phyloP scores from a whole-genome alignment of 2,113 vertebrate genomes.

The Nematolebias whitei region DNA sequence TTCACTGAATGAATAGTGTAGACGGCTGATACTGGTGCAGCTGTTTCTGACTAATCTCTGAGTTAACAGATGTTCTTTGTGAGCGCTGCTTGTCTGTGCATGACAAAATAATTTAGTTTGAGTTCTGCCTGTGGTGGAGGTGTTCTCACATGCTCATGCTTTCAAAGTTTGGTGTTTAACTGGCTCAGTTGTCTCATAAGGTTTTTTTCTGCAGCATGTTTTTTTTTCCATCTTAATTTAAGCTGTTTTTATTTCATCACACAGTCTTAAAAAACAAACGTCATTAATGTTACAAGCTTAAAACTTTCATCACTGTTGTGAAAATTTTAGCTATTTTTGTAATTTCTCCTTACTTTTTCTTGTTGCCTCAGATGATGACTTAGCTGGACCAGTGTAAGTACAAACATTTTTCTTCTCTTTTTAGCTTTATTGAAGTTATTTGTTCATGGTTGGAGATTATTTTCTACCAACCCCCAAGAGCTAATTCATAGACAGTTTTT shows the following conservation, averaged over 20 bases:
- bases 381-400: slow-evolving; percentile 96
- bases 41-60: slow-evolving; percentile 33
- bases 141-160: slow-evolving; percentile 12
- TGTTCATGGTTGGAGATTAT: slow-evolving; percentile 17
- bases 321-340: slow-evolving; percentile 60
- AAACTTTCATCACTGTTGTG: slow-evolving; percentile 33
- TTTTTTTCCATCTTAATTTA: slow-evolving; percentile 1
- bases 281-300: too few species aligned
- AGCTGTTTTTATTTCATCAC: neutral
- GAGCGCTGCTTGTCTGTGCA: slow-evolving; percentile 58
- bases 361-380: slow-evolving; percentile 89
- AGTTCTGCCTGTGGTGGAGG: slow-evolving; percentile 8
- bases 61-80: slow-evolving; percentile 41
- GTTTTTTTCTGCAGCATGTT: slow-evolving; percentile 20
- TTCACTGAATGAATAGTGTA: slow-evolving; percentile 16
- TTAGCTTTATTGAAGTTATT: slow-evolving; percentile 7
- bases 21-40: slow-evolving; percentile 16
- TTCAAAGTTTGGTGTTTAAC: slow-evolving; percentile 21
- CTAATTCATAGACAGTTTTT: neutral
- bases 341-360: slow-evolving; percentile 62
- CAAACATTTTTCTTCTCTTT: slow-evolving; percentile 10
- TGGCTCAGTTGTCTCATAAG: slow-evolving; percentile 31
- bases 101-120: slow-evolving; percentile 46
- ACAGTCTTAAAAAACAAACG: too few species aligned
- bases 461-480: neutral